Base-by-base conservation (phyloP, 2,113 vertebrate genomes). In the Solea senegalensis region DNA sequence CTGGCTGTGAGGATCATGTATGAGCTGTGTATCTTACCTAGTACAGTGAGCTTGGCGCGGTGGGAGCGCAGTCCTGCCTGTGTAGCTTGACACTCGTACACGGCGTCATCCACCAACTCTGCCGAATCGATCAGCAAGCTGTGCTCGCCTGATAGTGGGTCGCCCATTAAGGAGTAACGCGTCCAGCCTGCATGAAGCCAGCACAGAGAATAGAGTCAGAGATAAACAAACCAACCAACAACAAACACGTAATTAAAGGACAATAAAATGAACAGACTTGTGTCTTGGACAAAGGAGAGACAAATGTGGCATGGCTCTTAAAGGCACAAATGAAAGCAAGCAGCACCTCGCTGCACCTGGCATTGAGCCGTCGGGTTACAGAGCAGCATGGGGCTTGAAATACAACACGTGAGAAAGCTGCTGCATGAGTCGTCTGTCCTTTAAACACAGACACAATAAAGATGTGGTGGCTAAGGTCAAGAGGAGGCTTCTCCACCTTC, bases 41-140 rank as follows among this genome's bases (percentile, higher is more conserved):
- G 90, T 61, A 97, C 94, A 1, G 93, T 96, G 80, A 97, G 82
- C 65, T 88, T 95, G 86, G 95, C 96, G 28, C 94, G 92, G 78
- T 95, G 94, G 7, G 96, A 97, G 78, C 95, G 94, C 76, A 97
- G 92, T 0, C 81, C 96, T 0, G 95, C 95, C 90, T 96, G 96
- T 2, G 96, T 96, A 43, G 95, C 96, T 86, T 97, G 96, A 89
- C 96, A 97, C 84, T 97, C 96, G 16, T 96, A 97, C 5, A 92
- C 87, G 0, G 96, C 95, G 73, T 97, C 95, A 65, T 97, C 96
- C 14, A 89, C 93, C 68, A 95, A 91, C 78, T 96, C 95, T 54
- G 94, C 94, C 0, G 92, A 91, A 78, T 94, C 94, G 68, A 97
- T 96, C 89, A 94, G 92, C 88, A 97, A 91, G 87, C 95, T 94